Evolutionary conservation across 2,113 vertebrate genomes (phyloP).

Genomic region (Anguilla japonica): DNA sequence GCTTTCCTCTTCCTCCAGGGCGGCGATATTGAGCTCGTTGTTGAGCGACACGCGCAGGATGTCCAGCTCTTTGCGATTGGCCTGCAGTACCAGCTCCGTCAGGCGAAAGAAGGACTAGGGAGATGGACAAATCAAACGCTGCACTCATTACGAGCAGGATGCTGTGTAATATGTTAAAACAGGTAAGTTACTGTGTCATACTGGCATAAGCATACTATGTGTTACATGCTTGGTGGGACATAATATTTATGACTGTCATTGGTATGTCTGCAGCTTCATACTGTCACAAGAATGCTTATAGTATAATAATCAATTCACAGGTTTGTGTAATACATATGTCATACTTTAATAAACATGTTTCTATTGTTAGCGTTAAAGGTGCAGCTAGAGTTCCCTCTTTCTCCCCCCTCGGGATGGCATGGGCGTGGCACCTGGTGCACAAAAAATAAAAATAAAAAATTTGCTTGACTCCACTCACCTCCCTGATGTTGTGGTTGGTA

Average conservation of each 20-base stretch:
- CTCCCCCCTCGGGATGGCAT: too few relatives aligned
- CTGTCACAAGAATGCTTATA: too few relatives aligned
- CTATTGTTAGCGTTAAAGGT: too few relatives aligned
- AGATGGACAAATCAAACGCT: neutral
- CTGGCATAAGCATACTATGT: neutral
- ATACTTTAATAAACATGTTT: too few relatives aligned
- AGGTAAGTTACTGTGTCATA: neutral
- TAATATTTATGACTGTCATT: too few relatives aligned
- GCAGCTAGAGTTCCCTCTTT: too few relatives aligned
- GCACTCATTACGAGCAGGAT: neutral
- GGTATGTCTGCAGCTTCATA: too few relatives aligned
- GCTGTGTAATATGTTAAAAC: neutral
- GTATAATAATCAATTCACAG: too few relatives aligned
- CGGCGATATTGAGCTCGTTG: constrained; percentile 74
- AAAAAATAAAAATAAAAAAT: neutral
- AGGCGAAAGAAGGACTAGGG: constrained; percentile 86
- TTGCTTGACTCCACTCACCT: constrained; percentile 68
- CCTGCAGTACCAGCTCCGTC: constrained; percentile 91
- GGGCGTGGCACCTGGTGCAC: too few relatives aligned
- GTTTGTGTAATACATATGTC: too few relatives aligned
- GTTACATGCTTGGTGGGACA: too few relatives aligned
- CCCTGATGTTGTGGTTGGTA: constrained; percentile 93
- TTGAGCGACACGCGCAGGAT: constrained; percentile 72
- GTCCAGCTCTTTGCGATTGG: constrained; percentile 91
- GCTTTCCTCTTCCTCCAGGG: constrained; percentile 82